Percentiles rank a stretch among this genome's conserved stretches.
Evolutionary conservation across 2,888 invertebrate genomes (phyloP).

Genomic region (Lacanobia wlatinum): DNA sequence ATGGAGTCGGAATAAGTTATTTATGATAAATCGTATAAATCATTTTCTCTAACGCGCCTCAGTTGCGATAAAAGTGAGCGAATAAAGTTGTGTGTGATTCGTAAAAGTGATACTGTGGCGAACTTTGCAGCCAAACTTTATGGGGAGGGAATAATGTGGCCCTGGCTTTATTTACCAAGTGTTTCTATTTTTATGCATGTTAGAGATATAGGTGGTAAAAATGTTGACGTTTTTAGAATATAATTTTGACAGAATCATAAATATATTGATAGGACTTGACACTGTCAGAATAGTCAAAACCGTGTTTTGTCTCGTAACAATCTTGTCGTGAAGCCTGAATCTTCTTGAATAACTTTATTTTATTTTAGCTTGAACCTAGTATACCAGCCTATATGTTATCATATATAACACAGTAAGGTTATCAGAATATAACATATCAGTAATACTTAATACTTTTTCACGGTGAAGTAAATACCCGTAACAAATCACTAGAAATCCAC

Average conservation of each 20-base stretch:
- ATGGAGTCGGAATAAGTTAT: slow-evolving; percentile 87
- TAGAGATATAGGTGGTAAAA: background rate
- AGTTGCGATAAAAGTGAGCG: slow-evolving; percentile 87
- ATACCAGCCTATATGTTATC: background rate
- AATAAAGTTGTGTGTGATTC: slow-evolving; percentile 89
- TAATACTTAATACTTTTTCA: background rate
- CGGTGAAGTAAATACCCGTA: background rate
- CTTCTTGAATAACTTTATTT: background rate
- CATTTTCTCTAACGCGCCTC: slow-evolving; percentile 87
- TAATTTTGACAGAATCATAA: background rate
- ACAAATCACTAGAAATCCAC: slow-evolving; percentile 66
- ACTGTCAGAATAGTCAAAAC: too few species aligned
- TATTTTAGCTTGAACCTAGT: background rate
- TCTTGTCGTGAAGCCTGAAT: background rate
- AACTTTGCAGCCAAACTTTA: slow-evolving; percentile 67
- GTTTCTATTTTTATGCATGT: slow-evolving; percentile 30
- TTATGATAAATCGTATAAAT: slow-evolving; percentile 90
- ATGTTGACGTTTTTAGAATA: background rate
- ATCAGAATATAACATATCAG: background rate
- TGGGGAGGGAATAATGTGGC: slow-evolving; percentile 64
- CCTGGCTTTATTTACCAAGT: slow-evolving; percentile 44
- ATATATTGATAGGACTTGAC: too few species aligned
- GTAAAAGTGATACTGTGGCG: slow-evolving; percentile 82
- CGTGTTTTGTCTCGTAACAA: background rate
- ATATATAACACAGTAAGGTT: background rate